Conservation (phyloP, 2,113 vertebrate species). For the Psettodes erumei region DNA sequence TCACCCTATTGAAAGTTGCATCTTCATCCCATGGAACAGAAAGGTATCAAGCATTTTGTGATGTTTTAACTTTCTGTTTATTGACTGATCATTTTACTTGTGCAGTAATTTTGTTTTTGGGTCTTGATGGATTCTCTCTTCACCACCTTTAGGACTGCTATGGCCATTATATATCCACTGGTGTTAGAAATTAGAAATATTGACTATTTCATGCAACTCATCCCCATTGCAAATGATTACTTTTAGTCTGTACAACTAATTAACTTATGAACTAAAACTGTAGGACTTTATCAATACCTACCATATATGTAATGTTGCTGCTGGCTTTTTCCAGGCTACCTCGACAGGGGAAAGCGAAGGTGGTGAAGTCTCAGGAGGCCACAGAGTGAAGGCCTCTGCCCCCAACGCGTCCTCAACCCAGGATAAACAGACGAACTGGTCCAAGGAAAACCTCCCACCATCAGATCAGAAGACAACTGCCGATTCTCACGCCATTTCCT, state of each 20-base stretch:
- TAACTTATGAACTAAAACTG: background rate
- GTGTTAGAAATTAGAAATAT: background rate
- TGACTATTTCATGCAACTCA: background rate
- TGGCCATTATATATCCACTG: background rate
- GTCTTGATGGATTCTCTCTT: background rate
- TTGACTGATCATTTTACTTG: conserved; percentile 1
- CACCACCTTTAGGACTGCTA: background rate
- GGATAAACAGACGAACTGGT: conserved; percentile 98
- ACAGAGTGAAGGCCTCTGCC: conserved; percentile 91
- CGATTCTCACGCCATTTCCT: conserved; percentile 94
- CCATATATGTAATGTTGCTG: background rate
- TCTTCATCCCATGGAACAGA: conserved; percentile 98
- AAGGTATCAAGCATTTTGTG: conserved; percentile 89
- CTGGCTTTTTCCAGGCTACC: conserved; percentile 85
- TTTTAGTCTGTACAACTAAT: background rate
- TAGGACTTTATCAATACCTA: background rate
- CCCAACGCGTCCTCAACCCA: conserved; percentile 90
- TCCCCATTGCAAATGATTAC: background rate
- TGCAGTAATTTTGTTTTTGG: conserved; percentile 3
- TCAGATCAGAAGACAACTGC: conserved; percentile 92
- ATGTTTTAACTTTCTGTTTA: conserved; percentile 9
- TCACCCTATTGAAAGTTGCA: conserved; percentile 95
- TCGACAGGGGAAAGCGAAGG: conserved; percentile 88
- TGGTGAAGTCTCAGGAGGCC: conserved; percentile 86
- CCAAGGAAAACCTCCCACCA: conserved; percentile 91